Base-by-base conservation (phyloP, 2,113 vertebrate species). In the Chloropsis cyanopogon region DNA sequence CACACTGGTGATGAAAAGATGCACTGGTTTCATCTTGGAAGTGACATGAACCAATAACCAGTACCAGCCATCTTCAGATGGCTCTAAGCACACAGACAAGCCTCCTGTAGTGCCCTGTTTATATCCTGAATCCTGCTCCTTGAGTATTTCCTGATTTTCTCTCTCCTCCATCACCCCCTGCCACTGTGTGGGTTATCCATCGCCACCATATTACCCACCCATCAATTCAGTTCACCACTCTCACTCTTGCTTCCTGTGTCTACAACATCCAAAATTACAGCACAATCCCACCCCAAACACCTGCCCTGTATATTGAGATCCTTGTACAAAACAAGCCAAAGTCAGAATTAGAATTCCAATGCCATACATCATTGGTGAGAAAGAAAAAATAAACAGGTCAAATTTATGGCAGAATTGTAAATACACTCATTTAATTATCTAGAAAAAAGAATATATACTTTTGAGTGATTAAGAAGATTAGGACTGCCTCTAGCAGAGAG, bases 41-140 rank as follows among this genome's bases (percentile, higher is more conserved):
- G 56, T 9, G 29, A 70, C 37, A 33, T 6, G 8, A 81, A 37
- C 15, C 64, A 53, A 11, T 5, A 52, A 26, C 10, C 41, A 65
- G 41, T 54, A 68, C 20, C 49, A 47, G 41, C 8, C 80, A 57
- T 14, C 63, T 59, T 42, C 59, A 44, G 28, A 24, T 1, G 11
- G 42, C 70, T 54, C 14, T 4, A 13, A 47, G n/a, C 7, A 50
- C 54, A 54, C 6, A 42, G 11, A 29, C 65, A 50, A 71, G 66
- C n/a, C 70, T 31, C 0, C 0, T 0, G 0, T 0, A 35, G 11
- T 4, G 25, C 25, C 56, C 16, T 7, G 3, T 31, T 65, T 20
- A 37, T 25, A 77, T 4, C 66, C 53, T 6, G 3, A 52, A 14
- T 14, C 3, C 64, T 6, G 35, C 63, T 68, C 68, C 69, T 86